Base-by-base conservation (phyloP, 2,888 invertebrate species). In the Parnassius orleans region DNA sequence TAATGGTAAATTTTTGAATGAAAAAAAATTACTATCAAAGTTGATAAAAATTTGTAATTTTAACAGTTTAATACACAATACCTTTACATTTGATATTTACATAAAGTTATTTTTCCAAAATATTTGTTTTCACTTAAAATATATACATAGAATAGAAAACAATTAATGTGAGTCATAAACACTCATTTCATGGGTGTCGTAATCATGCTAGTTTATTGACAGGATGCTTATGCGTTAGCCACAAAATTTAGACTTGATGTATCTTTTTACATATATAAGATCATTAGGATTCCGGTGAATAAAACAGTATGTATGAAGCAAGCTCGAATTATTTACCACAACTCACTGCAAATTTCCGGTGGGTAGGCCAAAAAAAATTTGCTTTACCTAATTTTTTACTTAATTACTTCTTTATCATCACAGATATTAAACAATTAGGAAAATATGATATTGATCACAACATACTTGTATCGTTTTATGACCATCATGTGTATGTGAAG, bases 351-450 rank as follows among this genome's bases (percentile, higher is more conserved):
- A 69, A 70, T 72, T 75, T 76, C 77, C 83, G 84, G 86, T 87
- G 85, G 88, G 87, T 82, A 83, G 81, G 84, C 87, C 85, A 81
- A 83, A 80, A 80, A 72, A 70, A 52, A 50, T 60, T 55, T 50
- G 60, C 69, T 74, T 75, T 71, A 77, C 71, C 76, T 73, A 76
- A 74, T 77, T 73, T 76, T 69, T 47, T 41, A 55, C 79, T 83
- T 80, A 82, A 78, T 77, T 84, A 86, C 82, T 61, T 83, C 75
- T 79, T 81, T 80, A 82, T 79, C 82, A 90, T 90, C 90, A 90
- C 90, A 90, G 90, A 85, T 83, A 86, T 82, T 79, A 84, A 79
- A 83, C 81, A 82, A 84, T 82, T 83, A 87, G 84, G 82, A 84
- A 78, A 86, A 77, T 80, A 86, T 88, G 84, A 88, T 79, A 69